Evolutionary conservation across 1,140 invertebrate species (phyloP).

Genomic region (Pygmarrhopalites habei): DNA sequence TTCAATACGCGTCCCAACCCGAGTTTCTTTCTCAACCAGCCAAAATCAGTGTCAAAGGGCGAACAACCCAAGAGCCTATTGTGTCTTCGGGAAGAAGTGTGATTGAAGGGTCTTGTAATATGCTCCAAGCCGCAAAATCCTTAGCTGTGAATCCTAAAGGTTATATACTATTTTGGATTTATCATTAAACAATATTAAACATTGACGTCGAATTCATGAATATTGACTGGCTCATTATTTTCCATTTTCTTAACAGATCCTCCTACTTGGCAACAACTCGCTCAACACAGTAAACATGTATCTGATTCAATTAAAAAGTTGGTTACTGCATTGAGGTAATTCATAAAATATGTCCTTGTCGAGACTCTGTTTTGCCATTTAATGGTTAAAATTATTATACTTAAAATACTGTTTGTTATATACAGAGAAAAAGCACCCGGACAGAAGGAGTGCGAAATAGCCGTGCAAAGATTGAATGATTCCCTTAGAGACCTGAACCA

Average conservation of each 20-base stretch:
- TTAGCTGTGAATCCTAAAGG: constrained; percentile 77
- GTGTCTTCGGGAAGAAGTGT: constrained; percentile 71
- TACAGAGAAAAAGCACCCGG: constrained; percentile 86
- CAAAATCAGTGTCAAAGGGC: constrained; percentile 71
- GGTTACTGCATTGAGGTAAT: constrained; percentile 73
- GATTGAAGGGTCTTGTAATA: constrained; percentile 73
- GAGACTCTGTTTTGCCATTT: not conserved
- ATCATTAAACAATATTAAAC: no score
- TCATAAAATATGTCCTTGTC: not conserved
- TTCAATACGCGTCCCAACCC: constrained; percentile 84
- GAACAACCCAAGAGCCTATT: constrained; percentile 77
- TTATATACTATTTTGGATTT: no score
- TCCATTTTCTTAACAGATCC: constrained; percentile 55
- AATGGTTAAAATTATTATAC: no score
- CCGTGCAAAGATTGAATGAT: constrained; percentile 67
- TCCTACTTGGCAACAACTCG: constrained; percentile 85
- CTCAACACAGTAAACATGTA: constrained; percentile 86
- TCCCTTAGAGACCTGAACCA: constrained; percentile 77
- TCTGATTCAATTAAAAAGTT: constrained; percentile 93
- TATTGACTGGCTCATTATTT: no score
- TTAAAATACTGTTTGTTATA: no score
- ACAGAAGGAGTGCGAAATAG: constrained; percentile 82
- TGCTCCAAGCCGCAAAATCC: constrained; percentile 84
- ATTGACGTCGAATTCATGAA: no score
- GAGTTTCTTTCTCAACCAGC: constrained; percentile 79